A percentile compares a stretch with the other conserved stretches of the same genome.
Evolutionary conservation across 1,140 invertebrate genomes (phyloP).

Genomic region (Agrilus planipennis): DNA sequence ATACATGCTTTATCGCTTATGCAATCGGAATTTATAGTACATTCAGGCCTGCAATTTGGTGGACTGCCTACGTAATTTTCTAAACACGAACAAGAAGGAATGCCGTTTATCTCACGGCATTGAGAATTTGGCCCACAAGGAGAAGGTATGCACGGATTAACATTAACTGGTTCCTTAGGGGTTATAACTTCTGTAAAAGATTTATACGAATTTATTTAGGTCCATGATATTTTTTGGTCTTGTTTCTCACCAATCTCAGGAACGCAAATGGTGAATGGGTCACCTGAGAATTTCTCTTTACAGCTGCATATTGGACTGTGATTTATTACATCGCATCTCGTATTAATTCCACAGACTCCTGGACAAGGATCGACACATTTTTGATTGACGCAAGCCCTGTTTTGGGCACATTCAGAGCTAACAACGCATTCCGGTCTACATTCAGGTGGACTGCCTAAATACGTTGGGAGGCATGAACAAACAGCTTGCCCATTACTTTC

Average conservation of each 20-base stretch:
- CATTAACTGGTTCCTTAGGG: conserved; percentile 17
- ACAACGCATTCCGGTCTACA: conserved; percentile 75
- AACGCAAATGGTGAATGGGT: conserved; percentile 44
- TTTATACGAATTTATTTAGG: conserved; percentile 3
- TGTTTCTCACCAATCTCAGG: conserved; percentile 42
- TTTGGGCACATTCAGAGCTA: conserved; percentile 64
- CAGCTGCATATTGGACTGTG: conserved; percentile 49
- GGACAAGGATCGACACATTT: conserved; percentile 65
- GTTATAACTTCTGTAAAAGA: conserved; percentile 9
- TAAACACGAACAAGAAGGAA: conserved; percentile 51
- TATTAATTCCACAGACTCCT: conserved; percentile 59
- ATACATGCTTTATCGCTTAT: conserved; percentile 56
- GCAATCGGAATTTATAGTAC: conserved; percentile 55
- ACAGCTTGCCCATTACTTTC: conserved; percentile 38
- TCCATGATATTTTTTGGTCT: too few relatives aligned
- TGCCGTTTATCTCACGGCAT: conserved; percentile 47
- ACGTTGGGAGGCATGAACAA: conserved; percentile 50
- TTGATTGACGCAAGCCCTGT: conserved; percentile 60
- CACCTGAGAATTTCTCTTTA: conserved; percentile 38
- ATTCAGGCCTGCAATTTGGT: conserved; percentile 58
- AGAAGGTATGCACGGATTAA: conserved; percentile 49
- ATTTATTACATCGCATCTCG: conserved; percentile 60
- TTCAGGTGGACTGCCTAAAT: conserved; percentile 49
- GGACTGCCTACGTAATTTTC: conserved; percentile 53
- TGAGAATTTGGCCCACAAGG: conserved; percentile 59